Evolutionary conservation across 2,113 vertebrate species (phyloP).

Genomic region (Callithrix jacchus): DNA sequence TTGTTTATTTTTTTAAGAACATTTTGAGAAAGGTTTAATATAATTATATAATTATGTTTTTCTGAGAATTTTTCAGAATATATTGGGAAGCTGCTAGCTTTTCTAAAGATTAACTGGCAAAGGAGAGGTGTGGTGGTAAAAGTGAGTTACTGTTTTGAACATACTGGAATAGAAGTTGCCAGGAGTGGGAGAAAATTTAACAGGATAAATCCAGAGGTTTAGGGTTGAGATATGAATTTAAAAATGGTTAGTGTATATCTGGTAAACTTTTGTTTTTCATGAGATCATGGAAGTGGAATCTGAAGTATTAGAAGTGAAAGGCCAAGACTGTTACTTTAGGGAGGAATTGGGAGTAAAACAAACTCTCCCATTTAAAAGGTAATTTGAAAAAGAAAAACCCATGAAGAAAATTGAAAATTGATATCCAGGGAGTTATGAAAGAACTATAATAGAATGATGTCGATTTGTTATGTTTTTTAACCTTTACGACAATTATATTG

Average conservation of each 20-base stretch:
- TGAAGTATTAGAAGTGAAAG: background rate
- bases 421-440: conserved; percentile 64
- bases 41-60: background rate
- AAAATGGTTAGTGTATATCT: background rate
- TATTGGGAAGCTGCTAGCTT: background rate
- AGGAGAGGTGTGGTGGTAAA: background rate
- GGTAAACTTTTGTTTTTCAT: background rate
- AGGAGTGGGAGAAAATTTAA: background rate
- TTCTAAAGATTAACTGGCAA: background rate
- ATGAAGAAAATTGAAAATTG: conserved; percentile 67
- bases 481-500: conserved; percentile 81
- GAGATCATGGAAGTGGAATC: background rate
- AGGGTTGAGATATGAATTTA: background rate
- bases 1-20: conserved; percentile 13
- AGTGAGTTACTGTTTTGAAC: background rate
- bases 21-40: background rate
- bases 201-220: background rate
- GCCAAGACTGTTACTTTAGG: background rate
- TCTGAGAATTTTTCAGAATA: background rate
- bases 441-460: conserved; percentile 73
- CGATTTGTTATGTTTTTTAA: conserved; percentile 82
- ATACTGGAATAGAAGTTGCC: accelerated
- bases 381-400: background rate
- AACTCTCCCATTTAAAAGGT: background rate
- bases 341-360: background rate